phyloP scores from a whole-genome alignment of 2,888 invertebrate genomes.

The Osedax fenrisi region DNA sequence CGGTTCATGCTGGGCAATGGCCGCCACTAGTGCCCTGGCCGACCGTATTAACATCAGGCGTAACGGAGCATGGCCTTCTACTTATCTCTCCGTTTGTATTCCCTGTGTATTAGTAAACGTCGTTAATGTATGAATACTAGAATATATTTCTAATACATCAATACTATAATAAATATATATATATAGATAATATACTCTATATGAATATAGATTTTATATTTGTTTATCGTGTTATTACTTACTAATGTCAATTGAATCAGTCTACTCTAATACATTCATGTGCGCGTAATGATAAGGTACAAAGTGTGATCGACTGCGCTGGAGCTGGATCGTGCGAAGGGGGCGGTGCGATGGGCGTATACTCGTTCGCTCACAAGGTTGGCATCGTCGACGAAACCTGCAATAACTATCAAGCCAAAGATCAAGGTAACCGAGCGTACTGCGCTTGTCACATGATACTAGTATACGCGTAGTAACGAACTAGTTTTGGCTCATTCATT shows the following conservation, averaged over 20 bases:
- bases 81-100: slow-evolving; percentile 48
- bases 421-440: slow-evolving; percentile 48
- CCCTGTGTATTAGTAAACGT: no score
- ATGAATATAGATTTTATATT: not conserved
- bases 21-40: slow-evolving; percentile 52
- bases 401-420: slow-evolving; percentile 53
- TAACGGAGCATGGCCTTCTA: slow-evolving; percentile 51
- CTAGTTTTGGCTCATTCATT: no score
- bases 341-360: slow-evolving; percentile 48
- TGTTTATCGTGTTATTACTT: no score
- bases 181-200: not conserved
- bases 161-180: not conserved
- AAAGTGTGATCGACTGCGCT: slow-evolving; percentile 53
- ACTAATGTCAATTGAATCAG: no score
- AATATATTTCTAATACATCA: no score
- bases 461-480: no score
- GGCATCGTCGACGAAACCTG: slow-evolving; percentile 54
- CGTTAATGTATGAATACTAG: no score
- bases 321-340: slow-evolving; percentile 51
- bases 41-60: slow-evolving; percentile 53
- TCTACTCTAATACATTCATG: no score
- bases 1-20: slow-evolving; percentile 54
- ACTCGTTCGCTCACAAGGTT: slow-evolving; percentile 50
- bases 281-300: no score
- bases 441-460: no score